phyloP scores from a whole-genome alignment of 1,140 invertebrate genomes.

The Gryon sp. region DNA sequence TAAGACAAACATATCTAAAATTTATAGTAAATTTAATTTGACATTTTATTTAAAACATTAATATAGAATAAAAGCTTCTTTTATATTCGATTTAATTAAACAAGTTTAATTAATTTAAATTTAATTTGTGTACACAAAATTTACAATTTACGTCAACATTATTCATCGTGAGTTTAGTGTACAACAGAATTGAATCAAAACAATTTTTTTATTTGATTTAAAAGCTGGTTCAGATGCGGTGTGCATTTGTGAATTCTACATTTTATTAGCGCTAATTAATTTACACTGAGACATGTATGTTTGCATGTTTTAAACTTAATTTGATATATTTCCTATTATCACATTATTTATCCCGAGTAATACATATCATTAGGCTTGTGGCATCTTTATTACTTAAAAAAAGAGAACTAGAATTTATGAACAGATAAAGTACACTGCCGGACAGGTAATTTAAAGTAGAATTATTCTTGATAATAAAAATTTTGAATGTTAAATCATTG shows the following conservation, averaged over 20 bases:
- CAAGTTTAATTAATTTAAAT: too few relatives aligned
- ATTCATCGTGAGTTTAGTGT: not conserved
- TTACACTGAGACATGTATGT: constrained; percentile 6
- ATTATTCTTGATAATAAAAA: constrained; percentile 3
- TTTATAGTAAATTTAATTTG: too few relatives aligned
- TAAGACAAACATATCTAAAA: too few relatives aligned
- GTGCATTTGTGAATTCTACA: constrained; percentile 8
- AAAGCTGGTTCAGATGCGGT: constrained; percentile 3
- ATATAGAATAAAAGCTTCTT: too few relatives aligned
- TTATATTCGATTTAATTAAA: too few relatives aligned
- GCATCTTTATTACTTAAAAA: constrained; percentile 4
- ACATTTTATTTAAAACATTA: too few relatives aligned
- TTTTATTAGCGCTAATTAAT: constrained; percentile 32
- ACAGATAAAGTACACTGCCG: constrained; percentile 1
- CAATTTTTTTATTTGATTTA: constrained; percentile 43
- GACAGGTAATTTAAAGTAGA: constrained; percentile 19
- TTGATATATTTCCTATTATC: constrained; percentile 10
- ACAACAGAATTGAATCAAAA: constrained; percentile 27
- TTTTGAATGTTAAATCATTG: not conserved
- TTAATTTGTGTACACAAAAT: too few relatives aligned
- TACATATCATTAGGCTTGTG: constrained; percentile 12
- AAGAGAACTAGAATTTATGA: constrained; percentile 1
- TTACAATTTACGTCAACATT: too few relatives aligned
- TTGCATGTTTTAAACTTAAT: constrained; percentile 7
- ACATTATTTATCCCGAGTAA: not conserved